These are phyloP conservation scores for Odocoileus virginianus DNA, from an alignment of 2,113 vertebrate species.

Conservation along the genomic window DNA sequence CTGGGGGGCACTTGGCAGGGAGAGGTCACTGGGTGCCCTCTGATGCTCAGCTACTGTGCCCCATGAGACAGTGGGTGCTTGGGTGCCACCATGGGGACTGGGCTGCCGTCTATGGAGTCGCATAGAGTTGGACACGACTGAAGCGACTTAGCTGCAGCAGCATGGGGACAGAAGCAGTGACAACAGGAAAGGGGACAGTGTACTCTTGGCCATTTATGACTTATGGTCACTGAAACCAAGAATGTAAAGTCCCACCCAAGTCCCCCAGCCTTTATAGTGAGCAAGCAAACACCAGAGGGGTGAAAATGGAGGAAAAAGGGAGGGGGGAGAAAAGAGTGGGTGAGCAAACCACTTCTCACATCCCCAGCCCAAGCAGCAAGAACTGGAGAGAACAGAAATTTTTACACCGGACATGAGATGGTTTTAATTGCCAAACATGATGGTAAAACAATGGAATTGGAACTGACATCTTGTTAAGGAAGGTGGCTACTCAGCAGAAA, in stretches of 20 bases:
- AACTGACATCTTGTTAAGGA: background rate
- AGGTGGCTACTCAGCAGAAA: background rate
- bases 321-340: no score
- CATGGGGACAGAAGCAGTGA: background rate
- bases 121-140: no score
- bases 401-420: background rate
- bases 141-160: no score
- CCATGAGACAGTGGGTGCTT: background rate
- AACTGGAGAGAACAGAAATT: background rate
- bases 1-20: background rate
- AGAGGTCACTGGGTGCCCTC: background rate
- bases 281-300: background rate
- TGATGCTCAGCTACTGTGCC: background rate
- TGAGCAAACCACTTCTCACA: background rate
- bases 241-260: background rate
- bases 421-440: background rate
- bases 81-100: background rate
- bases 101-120: no score
- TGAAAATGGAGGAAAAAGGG: background rate
- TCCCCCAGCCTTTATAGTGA: background rate
- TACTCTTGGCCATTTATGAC: background rate
- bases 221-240: background rate
- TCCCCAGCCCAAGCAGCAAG: background rate
- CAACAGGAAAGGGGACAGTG: background rate
- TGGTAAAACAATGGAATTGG: background rate